phyloP scores from a whole-genome alignment of 2,797 vertebrate genomes.

The Siniperca obscura region DNA sequence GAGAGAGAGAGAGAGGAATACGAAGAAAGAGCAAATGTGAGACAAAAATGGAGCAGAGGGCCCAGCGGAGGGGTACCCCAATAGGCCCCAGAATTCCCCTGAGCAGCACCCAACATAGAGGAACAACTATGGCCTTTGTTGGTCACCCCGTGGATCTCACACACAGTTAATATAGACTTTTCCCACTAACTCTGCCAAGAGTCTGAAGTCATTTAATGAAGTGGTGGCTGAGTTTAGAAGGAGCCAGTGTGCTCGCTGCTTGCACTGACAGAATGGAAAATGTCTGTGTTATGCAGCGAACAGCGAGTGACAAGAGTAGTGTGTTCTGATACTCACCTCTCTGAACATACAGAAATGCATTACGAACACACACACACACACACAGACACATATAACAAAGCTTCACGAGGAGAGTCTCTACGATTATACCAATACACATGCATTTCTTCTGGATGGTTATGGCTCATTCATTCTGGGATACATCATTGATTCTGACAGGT shows the following conservation, averaged over 20 bases:
- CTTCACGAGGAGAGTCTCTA: conserved; percentile 26
- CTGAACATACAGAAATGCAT: conserved; percentile 21
- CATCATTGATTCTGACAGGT: conserved; percentile 36
- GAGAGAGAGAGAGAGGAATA: too few species aligned
- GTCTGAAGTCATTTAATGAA: conserved; percentile 91
- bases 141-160: conserved; percentile 85
- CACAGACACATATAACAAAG: conserved; percentile 23
- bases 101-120: conserved; percentile 71
- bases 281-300: conserved; percentile 82
- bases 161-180: conserved; percentile 90
- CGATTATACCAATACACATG: conserved; percentile 22
- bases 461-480: conserved; percentile 24
- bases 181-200: conserved; percentile 89
- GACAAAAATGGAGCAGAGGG: conserved; percentile 52
- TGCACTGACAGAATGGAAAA: conserved; percentile 88
- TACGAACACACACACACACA: conserved; percentile 16
- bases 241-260: conserved; percentile 83
- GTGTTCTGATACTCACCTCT: conserved; percentile 79
- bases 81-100: conserved; percentile 70
- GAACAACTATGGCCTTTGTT: conserved; percentile 89
- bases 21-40: conserved; percentile 47
- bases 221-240: conserved; percentile 88
- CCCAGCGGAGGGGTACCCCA: conserved; percentile 70
- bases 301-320: conserved; percentile 78
- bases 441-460: conserved; percentile 12